Evolutionary conservation across 2,888 invertebrate species (phyloP).

Genomic region (Anagyrus pseudococci): DNA sequence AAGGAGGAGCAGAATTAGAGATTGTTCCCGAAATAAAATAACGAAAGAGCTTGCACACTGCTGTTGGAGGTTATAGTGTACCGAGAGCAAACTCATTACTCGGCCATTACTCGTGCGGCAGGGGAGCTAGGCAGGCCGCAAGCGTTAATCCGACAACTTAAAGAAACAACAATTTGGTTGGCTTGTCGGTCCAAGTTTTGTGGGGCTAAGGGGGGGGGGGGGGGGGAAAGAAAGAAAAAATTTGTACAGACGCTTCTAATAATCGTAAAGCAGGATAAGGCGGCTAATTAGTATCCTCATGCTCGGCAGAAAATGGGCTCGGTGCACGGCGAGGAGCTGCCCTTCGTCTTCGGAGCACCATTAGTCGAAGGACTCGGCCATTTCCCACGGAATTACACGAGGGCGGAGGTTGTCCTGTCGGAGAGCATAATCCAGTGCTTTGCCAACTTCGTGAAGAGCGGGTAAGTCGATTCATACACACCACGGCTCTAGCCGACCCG

Average conservation of each 20-base stretch:
- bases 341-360: constrained; percentile 91
- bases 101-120: too few species aligned
- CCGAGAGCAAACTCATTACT: too few species aligned
- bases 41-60: too few species aligned
- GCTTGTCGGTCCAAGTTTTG: too few species aligned
- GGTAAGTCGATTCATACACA: constrained; percentile 69
- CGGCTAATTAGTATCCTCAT: constrained; percentile 19
- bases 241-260: constrained; percentile 9
- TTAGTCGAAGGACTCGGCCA: constrained; percentile 83
- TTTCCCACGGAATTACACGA: constrained; percentile 88
- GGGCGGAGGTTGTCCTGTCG: constrained; percentile 82
- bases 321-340: constrained; percentile 90
- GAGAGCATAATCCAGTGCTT: constrained; percentile 89
- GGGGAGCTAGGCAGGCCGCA: too few species aligned
- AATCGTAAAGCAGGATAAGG: constrained; percentile 19
- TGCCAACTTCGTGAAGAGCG: constrained; percentile 86
- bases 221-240: constrained; percentile 2
- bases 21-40: too few species aligned
- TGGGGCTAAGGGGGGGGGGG: too few species aligned
- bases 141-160: too few species aligned
- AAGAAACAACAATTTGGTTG: too few species aligned
- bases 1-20: too few species aligned
- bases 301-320: constrained; percentile 83
- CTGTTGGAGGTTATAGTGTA: too few species aligned
- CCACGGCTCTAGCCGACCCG: too few species aligned